phyloP scores from a whole-genome alignment of 1,140 invertebrate species.

The Acromyrmex echinatior region DNA sequence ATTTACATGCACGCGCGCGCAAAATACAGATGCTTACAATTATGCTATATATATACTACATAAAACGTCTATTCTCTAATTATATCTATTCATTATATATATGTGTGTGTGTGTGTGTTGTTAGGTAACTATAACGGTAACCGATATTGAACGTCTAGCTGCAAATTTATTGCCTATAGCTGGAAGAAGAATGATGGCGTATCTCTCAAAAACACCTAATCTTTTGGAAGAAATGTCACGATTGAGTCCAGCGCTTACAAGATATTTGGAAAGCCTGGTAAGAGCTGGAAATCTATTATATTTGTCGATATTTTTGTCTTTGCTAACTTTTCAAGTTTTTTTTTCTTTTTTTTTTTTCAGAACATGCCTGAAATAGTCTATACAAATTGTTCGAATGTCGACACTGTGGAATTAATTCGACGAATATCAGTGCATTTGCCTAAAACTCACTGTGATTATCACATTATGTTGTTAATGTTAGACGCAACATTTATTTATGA shows the following conservation, averaged over 20 bases:
- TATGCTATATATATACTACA: not conserved
- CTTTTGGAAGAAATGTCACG: conserved; percentile 89
- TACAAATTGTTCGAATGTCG: conserved; percentile 83
- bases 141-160: conserved; percentile 89
- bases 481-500: conserved; percentile 83
- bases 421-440: conserved; percentile 80
- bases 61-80: not conserved
- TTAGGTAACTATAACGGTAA: conserved; percentile 89
- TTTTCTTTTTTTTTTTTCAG: conserved; percentile 71
- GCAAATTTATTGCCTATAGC: conserved; percentile 90
- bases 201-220: conserved; percentile 88
- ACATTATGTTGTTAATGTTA: conserved; percentile 82
- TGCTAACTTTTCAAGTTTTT: not conserved
- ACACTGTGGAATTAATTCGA: conserved; percentile 82
- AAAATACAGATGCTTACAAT: not conserved
- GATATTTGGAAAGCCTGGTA: conserved; percentile 91
- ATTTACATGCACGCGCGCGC: no score
- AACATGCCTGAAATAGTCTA: conserved; percentile 75
- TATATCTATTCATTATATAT: conserved; percentile 4
- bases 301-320: not conserved
- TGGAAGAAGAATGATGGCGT: conserved; percentile 90
- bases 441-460: conserved; percentile 82
- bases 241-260: conserved; percentile 90
- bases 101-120: conserved; percentile 13
- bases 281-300: conserved; percentile 77